phyloP scores from a whole-genome alignment of 2,888 invertebrate genomes.

The Drosophila pseudotalamancana region DNA sequence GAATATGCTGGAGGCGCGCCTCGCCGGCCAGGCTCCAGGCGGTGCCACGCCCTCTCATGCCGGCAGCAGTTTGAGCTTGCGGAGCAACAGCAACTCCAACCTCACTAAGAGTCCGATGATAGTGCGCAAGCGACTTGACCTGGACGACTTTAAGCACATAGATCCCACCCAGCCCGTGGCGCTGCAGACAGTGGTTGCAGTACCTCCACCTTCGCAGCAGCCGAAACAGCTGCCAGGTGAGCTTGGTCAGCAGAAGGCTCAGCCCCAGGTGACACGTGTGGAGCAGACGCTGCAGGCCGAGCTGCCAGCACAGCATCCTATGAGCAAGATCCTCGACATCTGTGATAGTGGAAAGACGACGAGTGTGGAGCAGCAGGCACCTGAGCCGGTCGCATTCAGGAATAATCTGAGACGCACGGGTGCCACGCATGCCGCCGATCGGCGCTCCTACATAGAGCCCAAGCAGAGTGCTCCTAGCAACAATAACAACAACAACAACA shows the following conservation, averaged over 20 bases:
- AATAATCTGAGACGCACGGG: constrained; percentile 77
- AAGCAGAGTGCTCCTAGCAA: constrained; percentile 50
- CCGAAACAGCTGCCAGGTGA: constrained; percentile 19
- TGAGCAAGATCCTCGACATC: constrained; percentile 82
- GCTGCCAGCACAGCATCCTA: constrained; percentile 76
- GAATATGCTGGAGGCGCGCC: constrained; percentile 83
- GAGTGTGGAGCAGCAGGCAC: constrained; percentile 33
- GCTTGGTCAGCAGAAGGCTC: constrained; percentile 42
- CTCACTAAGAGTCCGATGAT: constrained; percentile 81
- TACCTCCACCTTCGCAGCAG: constrained; percentile 31
- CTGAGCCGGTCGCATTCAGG: constrained; percentile 67
- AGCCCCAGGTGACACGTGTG: constrained; percentile 41
- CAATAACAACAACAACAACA: neutral
- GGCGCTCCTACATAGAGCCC: constrained; percentile 83
- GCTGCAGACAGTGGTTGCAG: constrained; percentile 73
- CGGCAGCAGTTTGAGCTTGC: constrained; percentile 70
- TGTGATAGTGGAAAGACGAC: constrained; percentile 75
- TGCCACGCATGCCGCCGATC: constrained; percentile 82
- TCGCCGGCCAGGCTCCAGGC: constrained; percentile 64
- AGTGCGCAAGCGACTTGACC: constrained; percentile 80
- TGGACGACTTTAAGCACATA: constrained; percentile 81
- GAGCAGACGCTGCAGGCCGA: constrained; percentile 53
- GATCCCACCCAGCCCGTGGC: constrained; percentile 80
- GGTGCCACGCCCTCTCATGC: constrained; percentile 61
- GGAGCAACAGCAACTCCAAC: constrained; percentile 76